Percentiles rank a stretch among this genome's conserved stretches.
phyloP scores from a whole-genome alignment of 2,888 invertebrate genomes.

The Stomorhina lunata region DNA sequence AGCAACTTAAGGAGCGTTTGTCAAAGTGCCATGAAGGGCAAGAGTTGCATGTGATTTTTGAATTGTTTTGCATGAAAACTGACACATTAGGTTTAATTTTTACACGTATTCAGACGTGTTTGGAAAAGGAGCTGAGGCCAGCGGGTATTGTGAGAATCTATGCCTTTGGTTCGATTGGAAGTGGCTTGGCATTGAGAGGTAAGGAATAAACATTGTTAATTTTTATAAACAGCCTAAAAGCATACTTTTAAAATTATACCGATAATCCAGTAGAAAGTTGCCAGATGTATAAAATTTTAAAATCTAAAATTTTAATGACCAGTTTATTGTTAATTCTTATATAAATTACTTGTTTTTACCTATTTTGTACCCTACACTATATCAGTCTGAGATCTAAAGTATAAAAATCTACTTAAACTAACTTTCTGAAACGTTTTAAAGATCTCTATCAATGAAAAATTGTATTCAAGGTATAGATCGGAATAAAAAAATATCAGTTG shows the following conservation, averaged over 20 bases:
- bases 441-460: too few relatives aligned
- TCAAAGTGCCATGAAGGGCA: conserved; percentile 60
- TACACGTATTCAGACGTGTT: conserved; percentile 68
- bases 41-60: conserved; percentile 69
- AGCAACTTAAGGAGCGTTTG: conserved; percentile 63
- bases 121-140: conserved; percentile 74
- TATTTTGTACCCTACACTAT: too few relatives aligned
- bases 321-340: too few relatives aligned
- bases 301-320: too few relatives aligned
- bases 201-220: conserved; percentile 27
- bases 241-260: conserved; percentile 13
- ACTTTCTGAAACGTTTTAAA: too few relatives aligned
- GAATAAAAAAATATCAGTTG: too few relatives aligned
- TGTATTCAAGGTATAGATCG: too few relatives aligned
- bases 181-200: conserved; percentile 84
- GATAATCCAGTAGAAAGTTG: not conserved
- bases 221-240: not conserved
- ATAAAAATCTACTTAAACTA: too few relatives aligned
- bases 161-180: conserved; percentile 88
- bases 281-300: not conserved
- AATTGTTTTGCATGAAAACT: conserved; percentile 68
- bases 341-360: too few relatives aligned
- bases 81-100: conserved; percentile 68
- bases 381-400: too few relatives aligned
- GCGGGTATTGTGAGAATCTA: conserved; percentile 74